These are phyloP conservation scores for Drosophila rhopaloa DNA, from an alignment of 1,140 invertebrate genomes.

Conservation along the genomic window DNA sequence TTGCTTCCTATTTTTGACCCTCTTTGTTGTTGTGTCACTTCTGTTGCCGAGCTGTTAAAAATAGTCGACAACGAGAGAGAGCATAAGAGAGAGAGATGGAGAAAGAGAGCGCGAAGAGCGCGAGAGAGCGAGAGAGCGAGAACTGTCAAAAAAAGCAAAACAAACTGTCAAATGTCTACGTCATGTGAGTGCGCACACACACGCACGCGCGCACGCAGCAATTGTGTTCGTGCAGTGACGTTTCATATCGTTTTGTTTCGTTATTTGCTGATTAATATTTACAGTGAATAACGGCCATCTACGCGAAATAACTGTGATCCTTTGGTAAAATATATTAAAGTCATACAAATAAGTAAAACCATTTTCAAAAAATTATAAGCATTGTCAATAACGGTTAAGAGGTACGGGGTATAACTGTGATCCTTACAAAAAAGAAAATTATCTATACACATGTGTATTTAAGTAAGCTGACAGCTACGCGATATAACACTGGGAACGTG, in stretches of 20 bases:
- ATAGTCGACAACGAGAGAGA: constrained; percentile 15
- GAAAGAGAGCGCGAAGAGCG: not conserved
- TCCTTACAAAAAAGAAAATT: not conserved
- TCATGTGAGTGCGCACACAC: constrained; percentile 36
- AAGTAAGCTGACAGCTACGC: not conserved
- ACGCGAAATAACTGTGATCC: constrained; percentile 3
- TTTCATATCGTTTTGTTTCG: constrained; percentile 31
- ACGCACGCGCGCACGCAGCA: constrained; percentile 31
- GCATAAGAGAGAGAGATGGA: not conserved
- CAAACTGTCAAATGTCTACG: constrained; percentile 23
- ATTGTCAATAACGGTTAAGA: no score
- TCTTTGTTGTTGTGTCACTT: constrained; percentile 2
- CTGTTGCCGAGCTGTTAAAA: constrained; percentile 49
- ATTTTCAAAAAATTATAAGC: not conserved
- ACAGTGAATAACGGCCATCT: constrained; percentile 12
- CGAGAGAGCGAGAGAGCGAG: not conserved
- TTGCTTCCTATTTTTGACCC: constrained; percentile 67
- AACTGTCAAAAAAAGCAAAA: constrained; percentile 19
- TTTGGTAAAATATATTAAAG: not conserved
- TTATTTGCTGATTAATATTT: constrained; percentile 25
- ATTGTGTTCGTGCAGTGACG: constrained; percentile 29
- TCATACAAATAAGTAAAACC: not conserved
- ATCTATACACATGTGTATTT: not conserved
- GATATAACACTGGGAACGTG: not conserved
- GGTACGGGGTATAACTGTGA: not conserved